Evolutionary conservation across 2,113 vertebrate species (phyloP), one percentile per base, ranked within the genome.

Genomic region (Salvelinus namaycush): DNA sequence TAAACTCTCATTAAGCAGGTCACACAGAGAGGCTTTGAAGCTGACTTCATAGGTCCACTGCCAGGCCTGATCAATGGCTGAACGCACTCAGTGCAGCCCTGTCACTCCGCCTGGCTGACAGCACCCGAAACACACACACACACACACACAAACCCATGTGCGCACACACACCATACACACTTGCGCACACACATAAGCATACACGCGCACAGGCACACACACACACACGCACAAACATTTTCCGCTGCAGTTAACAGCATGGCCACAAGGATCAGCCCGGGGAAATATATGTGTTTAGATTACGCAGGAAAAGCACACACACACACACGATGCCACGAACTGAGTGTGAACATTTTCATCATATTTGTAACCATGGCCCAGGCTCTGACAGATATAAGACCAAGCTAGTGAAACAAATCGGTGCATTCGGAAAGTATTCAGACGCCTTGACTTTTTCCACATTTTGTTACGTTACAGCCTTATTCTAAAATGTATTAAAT

Each of bases 1-100:
- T 68, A 73, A 72, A 72, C 64, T 79, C 54, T 73, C 71, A 76
- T 73, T 79, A 76, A 57, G 65, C 59, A 24, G 18, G 22, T 54
- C 26, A 57, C 67, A 65, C 57, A 34, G 51, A 74, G 57, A 74
- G 60, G 62, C 79, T 83, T 81, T 83, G 81, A 83, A 79, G 76
- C 68, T 69, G 49, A 68, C 72, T 75, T 79, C 68, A 65, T 39
- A 80, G 29, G 34, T 60, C 49, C 62, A 74, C 48, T 60, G 75
- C 76, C 72, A 83, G 57, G 67, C 20, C 51, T 73, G 72, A 79
- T 81, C 80, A 75, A 74, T 73, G 69, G 71, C 48, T 68, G 70
- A 74, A 66, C 44, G 29, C 73, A 22, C 73, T 73, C 79, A 73
- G 49, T 34, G 39, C 8, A n/a, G 2, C 39, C 22, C 57, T 20